Evolutionary conservation across 2,888 invertebrate genomes (phyloP), one percentile per base, ranked within the genome.

Genomic region (Caenorhabditis plicata): DNA sequence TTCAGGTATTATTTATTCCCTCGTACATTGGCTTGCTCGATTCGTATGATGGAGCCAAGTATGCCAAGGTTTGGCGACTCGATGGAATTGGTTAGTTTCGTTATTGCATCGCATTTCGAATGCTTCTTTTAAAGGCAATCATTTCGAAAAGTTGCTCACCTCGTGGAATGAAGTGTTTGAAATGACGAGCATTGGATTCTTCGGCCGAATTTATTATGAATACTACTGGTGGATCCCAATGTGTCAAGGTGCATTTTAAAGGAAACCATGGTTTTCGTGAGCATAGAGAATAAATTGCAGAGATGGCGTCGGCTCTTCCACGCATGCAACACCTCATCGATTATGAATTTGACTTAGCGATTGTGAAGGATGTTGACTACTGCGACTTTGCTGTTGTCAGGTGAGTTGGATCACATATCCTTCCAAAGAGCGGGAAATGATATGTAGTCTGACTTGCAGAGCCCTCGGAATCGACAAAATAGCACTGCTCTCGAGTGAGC

Each of bases 401-500:
- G 60, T 60, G 49, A 39, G 60, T 60, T 60, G 53, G 60, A 60
- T 49, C 44, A 38, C 60, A 49, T 60, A 60, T 60, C 60, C 49
- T 60, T 60, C 53, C 60, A 49, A 31, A 13, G 32, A 42, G 50
- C 49, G 60, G 53, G 7, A 38, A 60, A 60, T 60, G 60, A 60
- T 60, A 60, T 60, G 60, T 60, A 60, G 53, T 60, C 60, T 60
- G 53, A 53, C 60, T 60, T 60, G 53, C 60, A 60, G 60, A 53
- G 49, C 39, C n/a, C 20, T 61, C 29, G 50, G 50, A 38, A 61
- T 61, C 40, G 26, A 40, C 3, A 61, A 61, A 19, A 51, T 47
- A 8, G 51, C 47, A 31, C 26, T 61, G 20, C 22, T 61, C 17
- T 61, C 61, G 13, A 51, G 40, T 15, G 61, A 61, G 26, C 51